Conservation (phyloP, 1,140 invertebrate species). For the Archegozetes longisetosus region DNA sequence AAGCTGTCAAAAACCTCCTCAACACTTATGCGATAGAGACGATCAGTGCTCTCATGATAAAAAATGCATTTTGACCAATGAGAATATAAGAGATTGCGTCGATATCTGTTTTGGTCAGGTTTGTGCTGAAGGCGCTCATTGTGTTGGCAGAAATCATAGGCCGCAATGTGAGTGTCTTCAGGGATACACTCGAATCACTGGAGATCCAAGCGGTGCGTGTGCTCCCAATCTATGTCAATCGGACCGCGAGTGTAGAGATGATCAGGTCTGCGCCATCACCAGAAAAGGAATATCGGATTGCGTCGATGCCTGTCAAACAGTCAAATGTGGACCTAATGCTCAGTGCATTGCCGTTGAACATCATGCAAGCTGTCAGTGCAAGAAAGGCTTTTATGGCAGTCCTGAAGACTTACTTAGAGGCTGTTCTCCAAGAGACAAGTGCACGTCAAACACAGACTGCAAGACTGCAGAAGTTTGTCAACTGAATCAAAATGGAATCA, state of each 20-base stretch:
- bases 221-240: conserved; percentile 15
- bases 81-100: conserved; percentile 21
- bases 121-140: conserved; percentile 73
- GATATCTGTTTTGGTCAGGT: conserved; percentile 14
- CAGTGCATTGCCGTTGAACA: conserved; percentile 51
- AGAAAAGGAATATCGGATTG: conserved; percentile 16
- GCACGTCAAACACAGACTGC: conserved; percentile 59
- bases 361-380: conserved; percentile 52
- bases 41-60: conserved; percentile 47
- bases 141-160: conserved; percentile 59
- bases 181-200: conserved; percentile 14
- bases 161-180: conserved; percentile 56
- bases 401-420: conserved; percentile 18
- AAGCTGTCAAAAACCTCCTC: conserved; percentile 18
- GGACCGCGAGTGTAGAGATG: conserved; percentile 14
- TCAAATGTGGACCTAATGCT: conserved; percentile 59
- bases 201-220: conserved; percentile 13
- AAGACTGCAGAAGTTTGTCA: conserved; percentile 43
- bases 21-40: conserved; percentile 41
- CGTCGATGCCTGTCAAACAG: conserved; percentile 53
- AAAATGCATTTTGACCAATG: conserved; percentile 30
- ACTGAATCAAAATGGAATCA: conserved; percentile 22
- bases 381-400: conserved; percentile 19
- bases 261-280: conserved; percentile 17
- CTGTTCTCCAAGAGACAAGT: conserved; percentile 36